Evolutionary conservation across 2,113 vertebrate species (phyloP).

Genomic region (Hipposideros armiger): DNA sequence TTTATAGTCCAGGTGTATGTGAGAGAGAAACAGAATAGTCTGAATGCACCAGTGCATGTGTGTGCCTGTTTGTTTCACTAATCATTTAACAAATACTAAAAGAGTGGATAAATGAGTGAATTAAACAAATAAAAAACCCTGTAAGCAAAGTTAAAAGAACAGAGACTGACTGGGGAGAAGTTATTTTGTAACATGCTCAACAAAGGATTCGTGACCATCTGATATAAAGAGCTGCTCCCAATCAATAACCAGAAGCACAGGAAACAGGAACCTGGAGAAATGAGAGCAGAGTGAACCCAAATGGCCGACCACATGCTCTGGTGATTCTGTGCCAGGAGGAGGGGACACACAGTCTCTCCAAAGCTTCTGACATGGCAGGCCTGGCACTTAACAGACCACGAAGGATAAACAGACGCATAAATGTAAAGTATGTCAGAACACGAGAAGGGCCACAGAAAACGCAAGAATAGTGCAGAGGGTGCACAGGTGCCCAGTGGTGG

Average conservation of each 20-base stretch:
- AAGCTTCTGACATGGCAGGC: not conserved
- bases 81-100: not conserved
- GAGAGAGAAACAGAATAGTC: not conserved
- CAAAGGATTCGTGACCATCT: not conserved
- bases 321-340: not conserved
- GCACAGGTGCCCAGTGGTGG: not conserved
- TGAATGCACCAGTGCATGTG: no score
- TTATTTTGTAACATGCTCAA: not conserved
- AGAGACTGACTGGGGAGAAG: not conserved
- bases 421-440: accelerated
- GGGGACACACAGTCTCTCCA: not conserved
- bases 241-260: not conserved
- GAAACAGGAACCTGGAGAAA: not conserved
- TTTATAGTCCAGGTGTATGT: not conserved
- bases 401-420: not conserved
- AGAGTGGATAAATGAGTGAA: not conserved
- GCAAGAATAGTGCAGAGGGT: not conserved
- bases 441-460: no score
- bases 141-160: not conserved
- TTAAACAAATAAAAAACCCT: not conserved
- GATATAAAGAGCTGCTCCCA: not conserved
- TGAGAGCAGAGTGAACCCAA: not conserved
- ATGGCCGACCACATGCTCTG: not conserved
- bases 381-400: accelerated
- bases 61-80: no score